These are phyloP conservation scores for Cenopis cana DNA, from an alignment of 2,888 invertebrate genomes.

Conservation along the genomic window DNA sequence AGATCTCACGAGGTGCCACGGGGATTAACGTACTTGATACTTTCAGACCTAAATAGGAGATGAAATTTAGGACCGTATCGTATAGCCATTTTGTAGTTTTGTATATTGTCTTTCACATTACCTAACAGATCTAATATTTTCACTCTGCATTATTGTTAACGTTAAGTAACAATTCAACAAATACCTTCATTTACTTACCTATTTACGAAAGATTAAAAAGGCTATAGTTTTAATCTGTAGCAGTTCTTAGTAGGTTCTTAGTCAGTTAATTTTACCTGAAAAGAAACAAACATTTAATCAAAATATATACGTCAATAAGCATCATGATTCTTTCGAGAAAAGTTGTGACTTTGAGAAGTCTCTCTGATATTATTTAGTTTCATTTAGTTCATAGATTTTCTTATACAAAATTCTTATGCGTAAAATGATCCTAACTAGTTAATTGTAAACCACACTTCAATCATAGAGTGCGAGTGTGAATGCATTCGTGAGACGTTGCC, in stretches of 20 bases:
- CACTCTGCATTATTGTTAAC: too few species aligned
- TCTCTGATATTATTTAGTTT: not conserved
- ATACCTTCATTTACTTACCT: not conserved
- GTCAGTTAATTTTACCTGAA: slow-evolving; percentile 24
- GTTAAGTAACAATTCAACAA: not conserved
- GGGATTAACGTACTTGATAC: slow-evolving; percentile 53
- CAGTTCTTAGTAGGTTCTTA: not conserved
- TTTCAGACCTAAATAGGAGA: slow-evolving; percentile 33
- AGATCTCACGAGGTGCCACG: slow-evolving; percentile 59
- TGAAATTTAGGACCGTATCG: not conserved
- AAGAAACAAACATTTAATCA: not conserved
- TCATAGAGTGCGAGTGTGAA: not conserved
- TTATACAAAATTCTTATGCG: not conserved
- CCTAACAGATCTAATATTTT: too few species aligned
- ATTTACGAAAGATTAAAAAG: not conserved
- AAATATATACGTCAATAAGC: not conserved
- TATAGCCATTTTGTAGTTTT: not conserved
- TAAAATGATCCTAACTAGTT: not conserved
- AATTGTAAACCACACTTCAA: not conserved
- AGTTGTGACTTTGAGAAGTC: not conserved
- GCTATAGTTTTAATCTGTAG: not conserved
- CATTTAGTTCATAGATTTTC: not conserved
- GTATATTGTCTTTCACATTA: too few species aligned
- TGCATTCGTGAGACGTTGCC: slow-evolving; percentile 6
- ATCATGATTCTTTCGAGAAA: not conserved